Evolutionary conservation across 1,140 invertebrate species (phyloP).

Genomic region (Pogonomyrmex californicus): DNA sequence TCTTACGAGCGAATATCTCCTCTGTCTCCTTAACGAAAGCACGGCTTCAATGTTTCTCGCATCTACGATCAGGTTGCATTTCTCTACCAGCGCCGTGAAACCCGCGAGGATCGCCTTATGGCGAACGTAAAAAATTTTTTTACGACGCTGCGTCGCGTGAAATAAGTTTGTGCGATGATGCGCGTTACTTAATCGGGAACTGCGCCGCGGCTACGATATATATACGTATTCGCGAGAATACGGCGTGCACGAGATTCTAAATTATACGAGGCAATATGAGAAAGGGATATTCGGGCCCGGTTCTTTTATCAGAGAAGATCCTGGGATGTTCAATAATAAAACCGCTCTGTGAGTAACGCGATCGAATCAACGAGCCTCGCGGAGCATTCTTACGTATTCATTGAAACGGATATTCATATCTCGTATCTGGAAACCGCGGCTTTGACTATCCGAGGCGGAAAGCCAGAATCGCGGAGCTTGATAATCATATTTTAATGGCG

Average conservation of each 20-base stretch:
- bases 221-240: not conserved
- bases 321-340: slow-evolving; percentile 17
- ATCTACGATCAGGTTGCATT: not conserved
- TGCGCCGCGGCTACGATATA: not conserved
- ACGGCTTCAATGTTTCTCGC: slow-evolving; percentile 1
- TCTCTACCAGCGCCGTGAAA: not conserved
- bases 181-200: slow-evolving; percentile 27
- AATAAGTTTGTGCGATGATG: slow-evolving; percentile 18
- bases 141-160: not conserved
- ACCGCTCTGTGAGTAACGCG: not conserved
- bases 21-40: slow-evolving; percentile 4
- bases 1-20: not conserved
- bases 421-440: slow-evolving; percentile 26
- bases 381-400: slow-evolving; percentile 34
- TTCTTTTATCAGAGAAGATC: not conserved
- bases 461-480: slow-evolving; percentile 32
- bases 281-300: not conserved
- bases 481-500: slow-evolving; percentile 53
- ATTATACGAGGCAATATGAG: slow-evolving; percentile 9
- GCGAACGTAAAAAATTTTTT: slow-evolving; percentile 31
- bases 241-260: not conserved
- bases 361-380: not conserved
- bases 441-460: slow-evolving; percentile 38
- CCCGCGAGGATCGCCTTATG: slow-evolving; percentile 16
- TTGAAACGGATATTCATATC: slow-evolving; percentile 39